phyloP scores from a whole-genome alignment of 2,888 invertebrate genomes.

The Hypomecis atomaria region DNA sequence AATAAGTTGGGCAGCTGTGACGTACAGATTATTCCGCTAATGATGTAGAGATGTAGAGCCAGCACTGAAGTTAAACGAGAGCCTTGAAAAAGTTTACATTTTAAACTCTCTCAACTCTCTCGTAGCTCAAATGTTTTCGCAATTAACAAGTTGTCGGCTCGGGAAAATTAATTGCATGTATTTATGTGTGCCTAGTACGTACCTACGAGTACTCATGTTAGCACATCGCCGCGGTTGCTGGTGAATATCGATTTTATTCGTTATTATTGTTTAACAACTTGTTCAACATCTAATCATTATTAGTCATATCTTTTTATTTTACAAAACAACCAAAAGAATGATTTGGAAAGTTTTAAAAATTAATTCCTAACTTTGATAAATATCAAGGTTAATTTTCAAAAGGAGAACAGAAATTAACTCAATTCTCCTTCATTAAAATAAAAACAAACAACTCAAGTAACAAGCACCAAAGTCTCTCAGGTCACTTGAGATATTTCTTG shows the following conservation, averaged over 20 bases:
- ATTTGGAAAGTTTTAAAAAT: no score
- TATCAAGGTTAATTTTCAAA: background rate
- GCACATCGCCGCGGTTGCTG: no score
- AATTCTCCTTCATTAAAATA: slow-evolving; percentile 12
- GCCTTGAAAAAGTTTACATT: slow-evolving; percentile 24
- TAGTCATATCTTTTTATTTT: no score
- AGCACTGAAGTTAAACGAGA: slow-evolving; percentile 18
- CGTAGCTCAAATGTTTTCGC: slow-evolving; percentile 9
- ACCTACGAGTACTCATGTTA: background rate
- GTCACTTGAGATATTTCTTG: background rate
- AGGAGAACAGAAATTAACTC: slow-evolving; percentile 10
- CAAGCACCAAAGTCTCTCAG: slow-evolving; percentile 7
- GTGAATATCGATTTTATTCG: no score
- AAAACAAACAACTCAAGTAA: slow-evolving; percentile 11
- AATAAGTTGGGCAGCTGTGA: background rate
- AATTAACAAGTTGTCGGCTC: slow-evolving; percentile 8
- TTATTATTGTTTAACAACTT: no score
- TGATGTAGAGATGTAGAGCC: background rate
- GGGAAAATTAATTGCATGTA: slow-evolving; percentile 8
- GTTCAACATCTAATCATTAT: no score
- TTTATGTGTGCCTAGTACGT: background rate
- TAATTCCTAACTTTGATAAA: no score
- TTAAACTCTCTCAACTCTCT: slow-evolving; percentile 14
- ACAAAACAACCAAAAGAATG: no score
- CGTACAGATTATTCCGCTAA: background rate